phyloP scores from a whole-genome alignment of 1,140 invertebrate species.

The Drosophila busckii region DNA sequence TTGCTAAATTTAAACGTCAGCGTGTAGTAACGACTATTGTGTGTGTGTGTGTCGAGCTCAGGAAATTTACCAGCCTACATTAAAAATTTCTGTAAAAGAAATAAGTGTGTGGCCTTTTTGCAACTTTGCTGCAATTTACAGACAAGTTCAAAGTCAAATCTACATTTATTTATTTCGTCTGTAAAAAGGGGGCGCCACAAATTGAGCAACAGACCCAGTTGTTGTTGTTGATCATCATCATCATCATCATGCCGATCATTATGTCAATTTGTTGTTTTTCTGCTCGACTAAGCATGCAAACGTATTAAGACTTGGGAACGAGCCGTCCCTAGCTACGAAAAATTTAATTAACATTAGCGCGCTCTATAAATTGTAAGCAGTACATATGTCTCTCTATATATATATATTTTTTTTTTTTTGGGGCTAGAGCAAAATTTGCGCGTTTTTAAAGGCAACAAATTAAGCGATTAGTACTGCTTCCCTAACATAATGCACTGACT shows the following conservation, averaged over 20 bases:
- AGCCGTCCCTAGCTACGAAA: slow-evolving; percentile 20
- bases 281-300: slow-evolving; percentile 69
- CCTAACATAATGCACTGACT: slow-evolving; percentile 54
- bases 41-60: too few species aligned
- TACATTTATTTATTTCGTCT: slow-evolving; percentile 21
- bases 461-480: slow-evolving; percentile 51
- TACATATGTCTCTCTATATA: slow-evolving; percentile 1
- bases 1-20: slow-evolving; percentile 69
- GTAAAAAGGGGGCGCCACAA: slow-evolving; percentile 32
- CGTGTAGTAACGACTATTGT: slow-evolving; percentile 55
- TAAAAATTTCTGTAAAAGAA: slow-evolving; percentile 24
- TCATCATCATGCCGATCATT: slow-evolving; percentile 49
- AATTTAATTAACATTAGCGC: slow-evolving; percentile 67
- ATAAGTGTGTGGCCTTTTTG: slow-evolving; percentile 6
- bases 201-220: slow-evolving; percentile 8
- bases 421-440: slow-evolving; percentile 53
- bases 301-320: slow-evolving; percentile 60
- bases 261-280: slow-evolving; percentile 66
- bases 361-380: slow-evolving; percentile 4
- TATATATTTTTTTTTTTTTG: slow-evolving; percentile 6
- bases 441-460: slow-evolving; percentile 51
- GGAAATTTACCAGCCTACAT: slow-evolving; percentile 34
- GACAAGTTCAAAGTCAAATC: slow-evolving; percentile 70
- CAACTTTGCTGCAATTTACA: slow-evolving; percentile 44
- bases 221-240: slow-evolving; percentile 5